Evolutionary conservation across 2,888 invertebrate genomes (phyloP), one percentile per base, ranked within the genome.

Genomic region (Scaptodrosophila latifasciaeformis): DNA sequence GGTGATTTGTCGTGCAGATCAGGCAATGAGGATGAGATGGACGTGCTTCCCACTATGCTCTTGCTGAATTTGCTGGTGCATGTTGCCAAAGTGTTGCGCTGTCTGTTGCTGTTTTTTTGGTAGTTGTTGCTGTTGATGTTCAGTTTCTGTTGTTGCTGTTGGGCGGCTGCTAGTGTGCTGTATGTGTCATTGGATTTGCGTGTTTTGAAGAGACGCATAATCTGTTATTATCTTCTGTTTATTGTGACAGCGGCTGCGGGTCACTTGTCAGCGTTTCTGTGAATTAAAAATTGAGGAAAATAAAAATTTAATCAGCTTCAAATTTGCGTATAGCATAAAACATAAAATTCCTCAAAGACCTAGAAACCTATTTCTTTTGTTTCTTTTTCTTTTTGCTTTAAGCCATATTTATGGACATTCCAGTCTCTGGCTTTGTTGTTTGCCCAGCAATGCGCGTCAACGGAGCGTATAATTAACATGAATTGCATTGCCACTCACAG

Each of bases 131-230:
- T 50, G 43, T 21, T 49, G 40, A n/a, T 53, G 12, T 15, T 37
- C 40, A 24, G 49, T 31, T 56, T 46, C 31, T 57, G 65, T 6
- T 66, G 52, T 19, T 55, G 60, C 19, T 30, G 46, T 58, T 59
- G 66, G 53, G 69, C 61, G 54, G 59, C 61, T 48, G 59, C 64
- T 48, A 75, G 30, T 31, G 80, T 81, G 69, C 75, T 81, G 57
- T 82, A 82, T 54, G 83, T 84, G 67, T 86, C 86, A 55, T 83
- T 83, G 34, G 86, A 85, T 84, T 86, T 86, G 71, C 86, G 85
- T 58, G 84, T 79, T 76, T 85, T 86, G 59, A 86, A 86, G 54
- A 86, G 83, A 71, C 86, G 85, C 86, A 86, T 86, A 49, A 67
- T 75, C n/a, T 21, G n/a, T 19, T 24, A 1, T 30, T 17, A 15